Base-by-base conservation (phyloP, 2,797 vertebrate species). In the Lemur catta region DNA sequence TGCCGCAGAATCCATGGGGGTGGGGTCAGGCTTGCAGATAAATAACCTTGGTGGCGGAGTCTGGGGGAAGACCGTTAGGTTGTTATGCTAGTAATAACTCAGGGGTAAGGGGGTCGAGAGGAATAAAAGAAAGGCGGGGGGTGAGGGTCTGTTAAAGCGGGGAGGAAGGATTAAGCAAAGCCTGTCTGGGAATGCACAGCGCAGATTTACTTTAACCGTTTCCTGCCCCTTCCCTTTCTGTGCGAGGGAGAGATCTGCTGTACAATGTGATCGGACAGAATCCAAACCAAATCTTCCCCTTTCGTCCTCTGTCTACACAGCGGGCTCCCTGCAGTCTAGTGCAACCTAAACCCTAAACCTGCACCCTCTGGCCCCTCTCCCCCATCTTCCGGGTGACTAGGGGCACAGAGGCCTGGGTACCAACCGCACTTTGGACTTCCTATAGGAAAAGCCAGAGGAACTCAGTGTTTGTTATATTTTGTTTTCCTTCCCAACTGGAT, bases 151-250 rank as follows among this genome's bases (percentile, higher is more conserved):
- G 96, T 11, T 55, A 15, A 89, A 87, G 89, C 89, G 7, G 55
- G 92, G 93, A 89, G 95, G 97, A 94, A 97, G 97, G 97, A 98
- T 98, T 98, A 98, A 87, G 97, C 94, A 74, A 79, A 96, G 98
- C 97, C 90, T 94, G 97, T 98, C 98, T 98, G 97, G 97, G 97
- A 98, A 97, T 96, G 96, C 95, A 30, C 72, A 18, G 93, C 78
- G 69, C 96, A 76, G 80, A 93, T 52, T 80, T 50, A 48, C 78
- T 8, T 97, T 98, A 98, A 98, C 98, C 57, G 8, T 95, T 97
- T 97, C 97, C 57, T 91, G 84, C 48, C 97, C 63, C 72, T 17
- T 35, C 74, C 24, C 81, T 17, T 28, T 26, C 18, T 18, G 26
- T 2, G 63, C 17, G 33, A 46, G 38, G 41, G 18, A 72, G 33